Conservation (phyloP, 2,797 vertebrate genomes). For the Pseudochaenichthys georgianus region DNA sequence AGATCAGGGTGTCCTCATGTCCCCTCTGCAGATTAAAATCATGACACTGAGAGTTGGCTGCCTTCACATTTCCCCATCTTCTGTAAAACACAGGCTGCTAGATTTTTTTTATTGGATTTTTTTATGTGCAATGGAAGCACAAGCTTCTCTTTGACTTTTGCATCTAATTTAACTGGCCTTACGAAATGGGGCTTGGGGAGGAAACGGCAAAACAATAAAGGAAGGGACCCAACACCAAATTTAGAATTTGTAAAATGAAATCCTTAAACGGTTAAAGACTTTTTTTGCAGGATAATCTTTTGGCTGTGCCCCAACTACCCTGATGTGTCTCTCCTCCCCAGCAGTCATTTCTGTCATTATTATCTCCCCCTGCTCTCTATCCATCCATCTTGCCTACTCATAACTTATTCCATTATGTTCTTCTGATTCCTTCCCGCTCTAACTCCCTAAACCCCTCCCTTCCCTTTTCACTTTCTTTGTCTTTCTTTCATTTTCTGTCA, state of each 20-base stretch:
- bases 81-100: slow-evolving; percentile 6
- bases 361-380: slow-evolving; percentile 48
- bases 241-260: slow-evolving; percentile 30
- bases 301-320: slow-evolving; percentile 25
- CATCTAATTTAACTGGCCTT: slow-evolving; percentile 18
- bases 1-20: slow-evolving; percentile 25
- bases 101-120: slow-evolving; percentile 14
- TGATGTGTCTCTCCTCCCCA: slow-evolving; percentile 47
- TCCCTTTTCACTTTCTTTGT: slow-evolving; percentile 24
- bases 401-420: slow-evolving; percentile 66
- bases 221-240: slow-evolving; percentile 6
- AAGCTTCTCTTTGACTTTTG: slow-evolving; percentile 19
- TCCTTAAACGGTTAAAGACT: slow-evolving; percentile 13
- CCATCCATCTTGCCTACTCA: slow-evolving; percentile 61
- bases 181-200: not conserved
- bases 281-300: slow-evolving; percentile 37
- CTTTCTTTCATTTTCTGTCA: slow-evolving; percentile 37
- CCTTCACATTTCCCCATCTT: slow-evolving; percentile 23
- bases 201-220: slow-evolving; percentile 26
- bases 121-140: slow-evolving; percentile 26
- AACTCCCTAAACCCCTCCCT: slow-evolving; percentile 10
- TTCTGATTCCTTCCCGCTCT: slow-evolving; percentile 20
- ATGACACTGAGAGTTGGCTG: not conserved
- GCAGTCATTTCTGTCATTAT: slow-evolving; percentile 46
- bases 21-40: not conserved